Conservation (phyloP, 1,140 invertebrate genomes). For the Scaptomyza pallida region DNA sequence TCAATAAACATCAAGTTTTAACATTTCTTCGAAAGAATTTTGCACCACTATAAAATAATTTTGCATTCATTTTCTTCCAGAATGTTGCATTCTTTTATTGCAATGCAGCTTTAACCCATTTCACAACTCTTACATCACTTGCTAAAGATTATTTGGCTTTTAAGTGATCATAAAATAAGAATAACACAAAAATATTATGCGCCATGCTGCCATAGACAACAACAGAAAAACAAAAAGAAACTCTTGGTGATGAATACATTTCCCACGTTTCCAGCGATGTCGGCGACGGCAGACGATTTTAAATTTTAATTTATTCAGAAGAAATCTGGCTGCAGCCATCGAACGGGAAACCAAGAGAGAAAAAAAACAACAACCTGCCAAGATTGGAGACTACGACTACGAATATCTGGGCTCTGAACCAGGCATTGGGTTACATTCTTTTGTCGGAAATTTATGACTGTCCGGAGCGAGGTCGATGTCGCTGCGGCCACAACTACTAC, state of each 20-base stretch:
- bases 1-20: background rate
- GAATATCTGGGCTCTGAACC: slow-evolving; percentile 25
- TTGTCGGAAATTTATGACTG: slow-evolving; percentile 75
- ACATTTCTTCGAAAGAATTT: too few species aligned
- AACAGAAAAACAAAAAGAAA: slow-evolving; percentile 9
- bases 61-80: too few species aligned
- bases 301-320: slow-evolving; percentile 83
- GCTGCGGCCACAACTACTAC: slow-evolving; percentile 39
- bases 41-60: too few species aligned
- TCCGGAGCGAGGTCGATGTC: slow-evolving; percentile 28
- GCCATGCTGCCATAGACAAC: slow-evolving; percentile 42
- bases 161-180: slow-evolving; percentile 67
- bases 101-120: slow-evolving; percentile 8
- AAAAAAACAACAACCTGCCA: slow-evolving; percentile 40
- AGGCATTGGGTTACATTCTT: slow-evolving; percentile 76
- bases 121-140: slow-evolving; percentile 33
- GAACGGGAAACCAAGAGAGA: slow-evolving; percentile 70
- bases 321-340: slow-evolving; percentile 73
- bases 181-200: slow-evolving; percentile 65
- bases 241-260: slow-evolving; percentile 67
- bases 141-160: slow-evolving; percentile 50
- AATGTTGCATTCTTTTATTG: background rate
- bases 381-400: slow-evolving; percentile 26
- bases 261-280: slow-evolving; percentile 64
- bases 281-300: slow-evolving; percentile 47